Base-by-base conservation (phyloP, 1,140 invertebrate species). In the Centruroides sculpturatus region DNA sequence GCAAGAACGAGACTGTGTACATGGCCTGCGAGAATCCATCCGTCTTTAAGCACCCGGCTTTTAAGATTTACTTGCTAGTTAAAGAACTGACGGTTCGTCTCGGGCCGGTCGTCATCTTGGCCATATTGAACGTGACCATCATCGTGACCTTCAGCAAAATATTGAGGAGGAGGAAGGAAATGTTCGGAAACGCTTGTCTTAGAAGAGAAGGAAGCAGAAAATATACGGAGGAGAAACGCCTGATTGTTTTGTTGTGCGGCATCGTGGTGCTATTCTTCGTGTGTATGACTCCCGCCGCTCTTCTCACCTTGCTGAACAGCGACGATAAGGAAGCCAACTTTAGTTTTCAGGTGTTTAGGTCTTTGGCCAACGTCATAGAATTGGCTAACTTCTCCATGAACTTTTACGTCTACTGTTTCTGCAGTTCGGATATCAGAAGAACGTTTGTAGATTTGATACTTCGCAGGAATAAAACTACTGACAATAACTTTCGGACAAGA, bases 391-490 rank as follows among this genome's bases (percentile, higher is more conserved):
- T 86, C 68, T 85, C 85, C 49, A 79, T 85, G 52, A 86, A 84
- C 4, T 86, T 87, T 73, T 87, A 87, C 71, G 85, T 87, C 50
- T 86, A 87, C 71, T 86, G 83, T 64, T 71, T 86, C 53, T 87
- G 86, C 70, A 85, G 83, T 47, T 82, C 84, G 67, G 84, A 86
- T 65, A 86, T 86, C 67, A 78, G 84, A 11, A 82, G 80, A 64
- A 86, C 84, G 0, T 75, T 86, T 63, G 70, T 85, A 41, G 74
- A 79, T 23, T 62, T 72, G 41, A 41, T 41, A 41, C 41, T 41
- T 6, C 41, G 41, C 5, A 41, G 41, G 41, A 41, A 41, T 3
- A 8, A 41, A 41, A 41, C 5, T 41, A 41, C 41, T 3, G 8
- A 41, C 5, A 6, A 8, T 41, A 41, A 41, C 5, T 41, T 6